Evolutionary conservation across 2,797 vertebrate genomes (phyloP), one percentile per base, ranked within the genome.

Genomic region (Morelia viridis): DNA sequence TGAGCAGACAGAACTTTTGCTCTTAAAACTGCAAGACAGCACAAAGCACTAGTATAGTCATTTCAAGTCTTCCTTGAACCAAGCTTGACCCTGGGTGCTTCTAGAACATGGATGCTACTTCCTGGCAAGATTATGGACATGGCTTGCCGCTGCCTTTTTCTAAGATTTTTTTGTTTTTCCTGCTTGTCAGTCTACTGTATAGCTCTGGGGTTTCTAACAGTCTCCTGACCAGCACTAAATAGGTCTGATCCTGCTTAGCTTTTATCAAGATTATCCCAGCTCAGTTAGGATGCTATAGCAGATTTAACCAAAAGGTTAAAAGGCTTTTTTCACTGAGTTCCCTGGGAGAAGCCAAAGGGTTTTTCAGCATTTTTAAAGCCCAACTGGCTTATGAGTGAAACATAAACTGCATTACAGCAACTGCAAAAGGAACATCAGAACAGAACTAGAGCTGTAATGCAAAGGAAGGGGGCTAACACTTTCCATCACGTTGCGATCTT

Each of bases 1-100:
- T 99, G 98, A 92, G 98, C 98, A 1, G 98, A 98, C 68, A 99
- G 95, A 90, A 99, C 98, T 68, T 97, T 98, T 94, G 97, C 98
- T 94, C 98, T 99, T 96, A 99, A 98, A 94, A 98, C 98, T 99
- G 95, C 87, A 94, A 93, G n/a, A 89, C 92, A 93, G 90, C 1
- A 93, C 3, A 71, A 71, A 92, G 2, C 68, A 88, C 46, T 94
- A 57, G 57, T 35, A 50, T 26, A 15, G 56, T 1, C 61, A 92
- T 92, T 95, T 90, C 10, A 84, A 71, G 65, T 19, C 31, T 71
- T 35, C n/a, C 35, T 35, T 71, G 68, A 71, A 71, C 13, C 31
- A 71, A 71, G 31, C 31, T 71, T 5, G 68, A 35, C 6, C 50
- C 8, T 8, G 7, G 50, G 8, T 53, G n/a, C n/a, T n/a, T n/a